Conservation (phyloP, 1,140 invertebrate species). For the Drosophila sp. region DNA sequence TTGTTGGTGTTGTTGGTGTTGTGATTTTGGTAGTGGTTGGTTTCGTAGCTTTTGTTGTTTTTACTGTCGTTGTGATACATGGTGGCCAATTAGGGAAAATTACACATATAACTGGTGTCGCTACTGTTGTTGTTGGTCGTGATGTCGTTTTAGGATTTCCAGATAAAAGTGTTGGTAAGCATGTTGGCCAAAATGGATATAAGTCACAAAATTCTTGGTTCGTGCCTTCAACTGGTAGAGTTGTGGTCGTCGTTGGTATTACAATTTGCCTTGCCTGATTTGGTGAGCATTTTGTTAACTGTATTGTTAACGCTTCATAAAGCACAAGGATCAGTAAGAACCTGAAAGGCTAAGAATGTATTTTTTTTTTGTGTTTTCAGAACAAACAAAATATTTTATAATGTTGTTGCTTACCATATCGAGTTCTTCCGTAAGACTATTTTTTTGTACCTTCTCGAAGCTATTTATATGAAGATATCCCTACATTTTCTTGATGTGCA, state of each 20-base stretch:
- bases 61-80: not conserved
- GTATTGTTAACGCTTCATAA: not conserved
- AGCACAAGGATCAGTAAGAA: not conserved
- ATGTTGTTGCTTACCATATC: not conserved
- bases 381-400: not conserved
- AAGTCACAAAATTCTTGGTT: not conserved
- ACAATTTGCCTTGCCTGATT: not conserved
- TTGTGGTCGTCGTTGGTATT: not conserved
- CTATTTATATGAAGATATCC: not conserved
- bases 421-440: not conserved
- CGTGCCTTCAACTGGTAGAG: not conserved
- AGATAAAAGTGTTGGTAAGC: not conserved
- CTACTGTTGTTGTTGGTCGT: not conserved
- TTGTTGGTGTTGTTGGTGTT: too few relatives aligned
- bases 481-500: too few relatives aligned
- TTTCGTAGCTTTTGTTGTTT: too few relatives aligned
- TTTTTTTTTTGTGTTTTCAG: not conserved
- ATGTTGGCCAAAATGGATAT: not conserved
- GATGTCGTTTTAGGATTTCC: not conserved
- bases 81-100: not conserved
- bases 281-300: not conserved
- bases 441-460: not conserved
- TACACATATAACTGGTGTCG: not conserved
- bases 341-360: not conserved
- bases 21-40: too few relatives aligned